Base-by-base conservation (phyloP, 2,797 vertebrate genomes). In the Lophura swinhoii region DNA sequence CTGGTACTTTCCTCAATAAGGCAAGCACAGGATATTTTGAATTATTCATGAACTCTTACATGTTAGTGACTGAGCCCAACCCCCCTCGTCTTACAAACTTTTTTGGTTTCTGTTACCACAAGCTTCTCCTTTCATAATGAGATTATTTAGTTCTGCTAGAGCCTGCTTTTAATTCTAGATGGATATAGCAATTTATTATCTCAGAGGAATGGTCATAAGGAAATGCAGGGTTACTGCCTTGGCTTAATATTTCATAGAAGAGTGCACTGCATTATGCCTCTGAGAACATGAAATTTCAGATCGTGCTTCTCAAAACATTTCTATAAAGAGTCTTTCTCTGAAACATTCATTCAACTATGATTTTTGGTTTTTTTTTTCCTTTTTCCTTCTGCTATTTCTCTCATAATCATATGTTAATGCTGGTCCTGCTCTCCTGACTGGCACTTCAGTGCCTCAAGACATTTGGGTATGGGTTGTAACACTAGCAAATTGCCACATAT, bases 371-470 rank as follows among this genome's bases (percentile, higher is more conserved):
- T 83, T 62, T 22, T 7, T 5, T 31, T 28, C 2, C 10, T 39
- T 84, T 74, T 69, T 35, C 16, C 24, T 64, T 82, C 66, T 75
- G 16, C 58, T 68, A 14, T 62, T 92, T 71, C 72, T 88, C 84
- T 88, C 44, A 24, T 83, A 89, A 85, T 83, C 59, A 14, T 76
- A 68, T 66, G 72, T 80, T 91, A 89, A 55, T 85, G 15, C 24
- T 71, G 62, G 51, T 94, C 55, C 62, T 93, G 46, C 46, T 90
- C 63, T 91, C 76, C 56, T 86, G 88, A 83, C 87, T 92, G 94
- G 26, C 84, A 70, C 41, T 89, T 92, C n/a, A 80, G 72, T 51
- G 79, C 87, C 88, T 92, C 35, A 9, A 91, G 92, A 85, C 92
- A 28, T 91, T 77, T 91, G 87, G 37, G 14, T 70, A 60, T 48